Conservation (phyloP, 92 coral and sea anemone species). For the Bergia sp. region DNA sequence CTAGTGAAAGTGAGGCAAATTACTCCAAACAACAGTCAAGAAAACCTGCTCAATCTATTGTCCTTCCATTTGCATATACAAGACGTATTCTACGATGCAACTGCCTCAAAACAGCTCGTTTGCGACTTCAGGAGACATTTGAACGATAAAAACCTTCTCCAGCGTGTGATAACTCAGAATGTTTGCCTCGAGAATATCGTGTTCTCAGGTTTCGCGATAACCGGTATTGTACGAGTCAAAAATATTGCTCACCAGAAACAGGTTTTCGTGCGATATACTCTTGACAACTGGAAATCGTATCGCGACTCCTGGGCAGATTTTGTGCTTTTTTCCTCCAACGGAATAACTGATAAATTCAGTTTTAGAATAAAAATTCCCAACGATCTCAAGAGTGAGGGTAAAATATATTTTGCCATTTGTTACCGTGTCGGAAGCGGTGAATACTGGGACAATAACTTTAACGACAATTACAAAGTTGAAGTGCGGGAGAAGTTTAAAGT, state of each 20-base stretch:
- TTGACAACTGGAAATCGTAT: constrained; percentile 71
- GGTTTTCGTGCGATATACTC: constrained; percentile 75
- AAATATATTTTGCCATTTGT: constrained; percentile 73
- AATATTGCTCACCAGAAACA: constrained; percentile 82
- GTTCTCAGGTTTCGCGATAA: constrained; percentile 76
- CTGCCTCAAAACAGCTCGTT: constrained; percentile 2
- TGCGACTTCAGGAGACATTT: constrained; percentile 72
- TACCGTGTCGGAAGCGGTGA: constrained; percentile 71
- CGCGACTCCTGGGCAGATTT: constrained; percentile 85
- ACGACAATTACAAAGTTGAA: constrained; percentile 65
- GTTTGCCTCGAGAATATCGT: constrained; percentile 92
- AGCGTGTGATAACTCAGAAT: constrained; percentile 57
- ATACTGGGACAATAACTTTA: constrained; percentile 85
- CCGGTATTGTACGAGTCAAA: constrained; percentile 83
- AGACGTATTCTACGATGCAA: background rate
- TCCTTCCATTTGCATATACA: background rate
- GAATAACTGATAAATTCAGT: constrained; percentile 76
- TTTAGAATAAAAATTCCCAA: constrained; percentile 65
- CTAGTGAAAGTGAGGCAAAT: constrained; percentile 88
- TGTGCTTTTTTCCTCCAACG: constrained; percentile 78
- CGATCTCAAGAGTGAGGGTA: constrained; percentile 56
- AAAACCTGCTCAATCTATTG: constrained; percentile 55
- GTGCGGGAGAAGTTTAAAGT: background rate
- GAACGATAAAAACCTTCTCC: constrained; percentile 53
- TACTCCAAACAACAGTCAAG: constrained; percentile 85